Conservation (phyloP, 2,113 vertebrate species). For the Sinocyclocheilus anophthalmus region DNA sequence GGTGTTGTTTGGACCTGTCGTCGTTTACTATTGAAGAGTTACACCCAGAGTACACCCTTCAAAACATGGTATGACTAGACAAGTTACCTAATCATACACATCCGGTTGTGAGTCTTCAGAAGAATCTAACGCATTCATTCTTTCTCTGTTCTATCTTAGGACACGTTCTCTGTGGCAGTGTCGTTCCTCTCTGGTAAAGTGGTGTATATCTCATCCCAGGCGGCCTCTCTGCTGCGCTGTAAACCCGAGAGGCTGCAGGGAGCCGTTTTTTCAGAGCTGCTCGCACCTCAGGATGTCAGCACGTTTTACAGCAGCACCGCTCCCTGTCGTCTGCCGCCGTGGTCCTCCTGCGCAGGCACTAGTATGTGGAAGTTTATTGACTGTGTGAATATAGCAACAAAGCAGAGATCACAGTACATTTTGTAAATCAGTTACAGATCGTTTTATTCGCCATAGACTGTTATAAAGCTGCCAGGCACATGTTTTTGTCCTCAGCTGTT, state of each 20-base stretch:
- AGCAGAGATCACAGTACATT: neutral
- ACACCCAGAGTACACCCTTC: slow-evolving; percentile 87
- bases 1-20: slow-evolving; percentile 83
- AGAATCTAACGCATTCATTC: neutral
- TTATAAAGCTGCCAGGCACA: neutral
- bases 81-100: neutral
- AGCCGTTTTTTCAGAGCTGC: slow-evolving; percentile 81
- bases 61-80: slow-evolving; percentile 79
- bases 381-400: neutral
- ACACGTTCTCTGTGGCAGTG: slow-evolving; percentile 86
- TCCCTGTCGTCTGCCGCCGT: slow-evolving; percentile 82
- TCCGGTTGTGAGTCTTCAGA: neutral
- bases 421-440: neutral
- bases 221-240: slow-evolving; percentile 79
- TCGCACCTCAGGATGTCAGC: slow-evolving; percentile 89
- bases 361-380: slow-evolving; percentile 67
- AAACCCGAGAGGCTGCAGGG: slow-evolving; percentile 83
- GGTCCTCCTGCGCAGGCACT: slow-evolving; percentile 81
- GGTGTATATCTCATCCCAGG: slow-evolving; percentile 85
- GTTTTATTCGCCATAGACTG: neutral
- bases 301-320: slow-evolving; percentile 87
- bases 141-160: slow-evolving; percentile 66
- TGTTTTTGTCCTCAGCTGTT: neutral
- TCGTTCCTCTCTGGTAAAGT: slow-evolving; percentile 87
- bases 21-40: slow-evolving; percentile 86